Evolutionary conservation across 2,113 vertebrate genomes (phyloP).

Genomic region (Etheostoma spectabile): DNA sequence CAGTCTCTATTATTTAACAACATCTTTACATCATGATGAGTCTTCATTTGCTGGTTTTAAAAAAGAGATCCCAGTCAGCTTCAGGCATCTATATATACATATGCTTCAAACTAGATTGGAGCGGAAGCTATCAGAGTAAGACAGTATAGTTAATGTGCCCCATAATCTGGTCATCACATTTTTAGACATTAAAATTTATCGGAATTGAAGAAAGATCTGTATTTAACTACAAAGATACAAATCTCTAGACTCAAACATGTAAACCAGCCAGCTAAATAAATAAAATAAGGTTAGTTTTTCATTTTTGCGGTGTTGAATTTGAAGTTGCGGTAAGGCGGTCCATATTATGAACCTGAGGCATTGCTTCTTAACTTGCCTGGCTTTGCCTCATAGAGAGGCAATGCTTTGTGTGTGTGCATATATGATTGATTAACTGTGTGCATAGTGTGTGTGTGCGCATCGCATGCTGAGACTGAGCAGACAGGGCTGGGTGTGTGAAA

Average conservation of each 20-base stretch:
- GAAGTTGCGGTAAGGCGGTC: not conserved
- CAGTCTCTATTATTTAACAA: not conserved
- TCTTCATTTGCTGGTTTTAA: no score
- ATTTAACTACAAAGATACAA: not conserved
- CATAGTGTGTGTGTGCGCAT: conserved; percentile 63
- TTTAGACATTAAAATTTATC: not conserved
- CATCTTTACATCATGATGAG: no score
- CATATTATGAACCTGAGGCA: conserved; percentile 32
- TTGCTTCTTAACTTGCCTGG: conserved; percentile 48
- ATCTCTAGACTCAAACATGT: not conserved
- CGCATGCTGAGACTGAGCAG: conserved; percentile 80
- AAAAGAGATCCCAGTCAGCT: not conserved
- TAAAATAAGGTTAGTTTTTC: not conserved
- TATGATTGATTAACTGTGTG: conserved; percentile 81
- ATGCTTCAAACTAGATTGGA: not conserved
- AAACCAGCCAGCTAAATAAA: not conserved
- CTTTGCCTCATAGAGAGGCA: conserved; percentile 58
- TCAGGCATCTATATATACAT: not conserved
- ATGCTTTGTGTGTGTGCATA: conserved; percentile 61
- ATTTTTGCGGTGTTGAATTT: conserved; percentile 5
- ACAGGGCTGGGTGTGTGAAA: conserved; percentile 82
- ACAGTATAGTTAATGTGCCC: no score
- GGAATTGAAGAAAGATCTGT: not conserved
- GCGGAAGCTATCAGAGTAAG: not conserved
- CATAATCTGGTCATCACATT: not conserved